These are phyloP conservation scores for Cichladusa arquata DNA, from an alignment of 2,113 vertebrate species.

Conservation along the genomic window DNA sequence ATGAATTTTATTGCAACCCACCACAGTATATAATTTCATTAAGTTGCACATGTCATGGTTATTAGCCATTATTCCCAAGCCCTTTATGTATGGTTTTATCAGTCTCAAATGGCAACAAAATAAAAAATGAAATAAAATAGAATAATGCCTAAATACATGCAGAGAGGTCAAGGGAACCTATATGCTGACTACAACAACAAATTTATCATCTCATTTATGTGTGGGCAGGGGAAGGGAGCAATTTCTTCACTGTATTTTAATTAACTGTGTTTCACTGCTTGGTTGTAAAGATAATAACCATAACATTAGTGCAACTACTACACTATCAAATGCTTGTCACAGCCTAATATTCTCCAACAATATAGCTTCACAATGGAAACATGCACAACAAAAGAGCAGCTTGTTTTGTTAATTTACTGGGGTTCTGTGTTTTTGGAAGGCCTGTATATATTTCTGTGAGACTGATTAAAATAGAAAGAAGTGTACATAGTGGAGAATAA, in stretches of 20 bases:
- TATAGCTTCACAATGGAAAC: conserved; percentile 31
- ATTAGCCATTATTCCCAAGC: conserved; percentile 18
- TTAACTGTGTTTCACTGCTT: conserved; percentile 43
- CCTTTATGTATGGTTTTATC: background rate
- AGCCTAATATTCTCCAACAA: conserved; percentile 21
- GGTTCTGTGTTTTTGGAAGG: conserved; percentile 26
- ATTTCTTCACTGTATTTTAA: conserved; percentile 60
- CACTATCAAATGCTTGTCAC: conserved; percentile 34
- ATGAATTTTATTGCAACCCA: background rate
- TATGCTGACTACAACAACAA: conserved; percentile 18
- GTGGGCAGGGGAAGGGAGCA: background rate
- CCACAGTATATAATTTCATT: conserved; percentile 32
- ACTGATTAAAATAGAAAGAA: conserved; percentile 54
- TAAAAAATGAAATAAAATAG: conserved; percentile 23
- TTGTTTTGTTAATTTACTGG: conserved; percentile 55
- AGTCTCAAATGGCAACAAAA: conserved; percentile 26
- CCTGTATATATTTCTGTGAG: conserved; percentile 17
- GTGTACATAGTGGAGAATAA: conserved; percentile 46
- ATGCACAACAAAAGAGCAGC: conserved; percentile 27
- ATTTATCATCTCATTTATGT: conserved; percentile 41
- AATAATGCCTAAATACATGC: conserved; percentile 32
- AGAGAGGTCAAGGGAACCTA: conserved; percentile 28
- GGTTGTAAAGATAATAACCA: conserved; percentile 52
- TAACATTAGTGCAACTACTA: conserved; percentile 26
- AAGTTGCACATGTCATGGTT: background rate